Evolutionary conservation across 2,888 invertebrate species (phyloP), one percentile per base, ranked within the genome.

Genomic region (Torymus tubicola): DNA sequence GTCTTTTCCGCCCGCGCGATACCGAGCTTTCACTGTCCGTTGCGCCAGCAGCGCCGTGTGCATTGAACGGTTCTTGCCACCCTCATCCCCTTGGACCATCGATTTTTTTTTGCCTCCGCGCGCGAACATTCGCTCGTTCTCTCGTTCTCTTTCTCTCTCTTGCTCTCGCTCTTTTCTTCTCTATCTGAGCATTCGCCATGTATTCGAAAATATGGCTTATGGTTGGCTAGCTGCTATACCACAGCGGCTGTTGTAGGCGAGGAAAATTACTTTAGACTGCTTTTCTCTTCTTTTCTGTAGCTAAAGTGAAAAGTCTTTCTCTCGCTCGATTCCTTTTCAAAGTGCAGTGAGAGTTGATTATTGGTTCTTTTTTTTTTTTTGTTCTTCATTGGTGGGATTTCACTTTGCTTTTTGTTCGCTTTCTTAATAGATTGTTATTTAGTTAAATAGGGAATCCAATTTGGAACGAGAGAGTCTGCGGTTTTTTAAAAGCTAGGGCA

Each of bases 181-280:
- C 52, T 24, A 12, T 55, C 57, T 69, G 18, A 8, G 31, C 31
- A 3, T 31, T 31, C 31, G 31, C 31, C 31, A 31, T 31, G 31
- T 31, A 31, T 71, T 70, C 70, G 58, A 31, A 71, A 73, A 64
- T 73, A 64, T 64, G 53, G 68, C 61, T 53, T n/a, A 55, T 65
- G 61, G 31, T 31, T 31, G 31, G 55, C 16, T 21, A 64, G 60
- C 67, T 24, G 53, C 42, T 16, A 10, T 16, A 5, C 31, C 16
- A 61, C 52, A 53, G 60, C 31, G 0, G 31, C 16, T 63, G 61
- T 24, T 52, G 31, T 31, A 31, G 31, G 31, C 31, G 31, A 8
- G 53, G 16, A 14, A 76, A 68, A 76, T 75, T 69, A 68, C 68
- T 76, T 69, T 69, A 69, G 75, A 13, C 64, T 16, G 42, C 16